A percentile compares a stretch with the other conserved stretches of the same genome.
phyloP scores from a whole-genome alignment of 2,888 invertebrate species.

The Callyntrura sp. region DNA sequence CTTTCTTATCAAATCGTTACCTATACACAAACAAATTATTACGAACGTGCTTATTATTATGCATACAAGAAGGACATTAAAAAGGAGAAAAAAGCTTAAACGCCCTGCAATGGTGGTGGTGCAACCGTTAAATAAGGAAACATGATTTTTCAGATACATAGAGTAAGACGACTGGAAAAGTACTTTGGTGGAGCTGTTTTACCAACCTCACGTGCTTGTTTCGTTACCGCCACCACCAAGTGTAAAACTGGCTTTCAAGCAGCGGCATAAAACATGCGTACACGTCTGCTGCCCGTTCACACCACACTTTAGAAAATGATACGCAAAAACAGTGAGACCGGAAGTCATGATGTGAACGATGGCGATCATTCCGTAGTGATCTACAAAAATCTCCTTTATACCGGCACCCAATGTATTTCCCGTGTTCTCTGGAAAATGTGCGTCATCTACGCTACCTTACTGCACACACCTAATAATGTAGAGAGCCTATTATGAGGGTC shows the following conservation, averaged over 20 bases:
- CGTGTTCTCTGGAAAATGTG: conserved; percentile 10
- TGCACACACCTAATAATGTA: too few relatives aligned
- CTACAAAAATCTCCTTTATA: conserved; percentile 25
- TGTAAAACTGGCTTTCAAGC: conserved; percentile 5
- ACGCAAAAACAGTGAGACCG: conserved; percentile 28
- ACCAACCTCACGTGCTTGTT: conserved; percentile 32
- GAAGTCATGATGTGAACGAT: conserved; percentile 64
- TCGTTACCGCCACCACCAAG: background rate
- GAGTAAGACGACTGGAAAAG: background rate
- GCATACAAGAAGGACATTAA: background rate
- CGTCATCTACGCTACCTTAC: too few relatives aligned
- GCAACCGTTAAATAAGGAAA: conserved; percentile 22
- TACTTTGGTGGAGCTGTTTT: background rate
- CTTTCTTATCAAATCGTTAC: conserved; percentile 32
- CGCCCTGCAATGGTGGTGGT: conserved; percentile 14
- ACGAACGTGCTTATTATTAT: conserved; percentile 6
- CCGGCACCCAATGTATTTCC: background rate
- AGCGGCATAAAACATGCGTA: conserved; percentile 33
- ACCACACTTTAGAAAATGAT: conserved; percentile 4
- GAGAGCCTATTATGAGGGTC: too few relatives aligned
- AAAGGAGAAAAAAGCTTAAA: background rate
- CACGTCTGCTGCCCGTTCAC: conserved; percentile 12
- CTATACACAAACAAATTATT: conserved; percentile 49
- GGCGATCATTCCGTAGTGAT: conserved; percentile 45
- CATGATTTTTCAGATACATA: background rate